These are phyloP conservation scores for Laticauda colubrina DNA, from an alignment of 2,113 vertebrate genomes.

Conservation along the genomic window DNA sequence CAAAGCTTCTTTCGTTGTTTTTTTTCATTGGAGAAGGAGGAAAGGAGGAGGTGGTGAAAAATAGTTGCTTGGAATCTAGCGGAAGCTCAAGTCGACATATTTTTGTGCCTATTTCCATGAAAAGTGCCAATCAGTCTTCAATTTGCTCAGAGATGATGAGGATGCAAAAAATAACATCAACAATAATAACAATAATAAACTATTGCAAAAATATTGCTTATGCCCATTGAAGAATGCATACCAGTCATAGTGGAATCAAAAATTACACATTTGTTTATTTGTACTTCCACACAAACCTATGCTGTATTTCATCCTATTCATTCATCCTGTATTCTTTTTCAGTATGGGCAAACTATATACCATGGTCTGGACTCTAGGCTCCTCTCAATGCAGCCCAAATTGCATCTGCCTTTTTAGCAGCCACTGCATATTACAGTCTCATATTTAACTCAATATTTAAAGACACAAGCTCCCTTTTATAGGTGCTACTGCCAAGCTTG, in stretches of 20 bases:
- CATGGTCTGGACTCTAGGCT: neutral
- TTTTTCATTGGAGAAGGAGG: neutral
- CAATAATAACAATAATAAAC: neutral
- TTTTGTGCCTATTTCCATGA: neutral
- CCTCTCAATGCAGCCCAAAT: neutral
- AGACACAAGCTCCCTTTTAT: neutral
- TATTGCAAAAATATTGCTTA: neutral
- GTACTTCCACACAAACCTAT: neutral
- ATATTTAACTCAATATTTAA: neutral
- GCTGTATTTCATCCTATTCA: neutral
- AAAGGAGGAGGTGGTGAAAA: neutral
- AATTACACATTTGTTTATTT: neutral
- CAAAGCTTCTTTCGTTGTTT: neutral
- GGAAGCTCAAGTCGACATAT: neutral
- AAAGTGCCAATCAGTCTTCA: neutral
- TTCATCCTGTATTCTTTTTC: neutral
- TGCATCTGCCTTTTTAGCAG: neutral
- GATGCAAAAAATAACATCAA: neutral
- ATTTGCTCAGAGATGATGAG: neutral
- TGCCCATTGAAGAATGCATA: neutral
- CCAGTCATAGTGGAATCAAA: neutral
- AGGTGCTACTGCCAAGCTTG: neutral
- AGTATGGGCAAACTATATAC: neutral
- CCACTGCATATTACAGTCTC: neutral
- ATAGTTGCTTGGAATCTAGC: neutral